Evolutionary conservation across 2,113 vertebrate species (phyloP), one percentile per base, ranked within the genome.

Genomic region (Apus apus): DNA sequence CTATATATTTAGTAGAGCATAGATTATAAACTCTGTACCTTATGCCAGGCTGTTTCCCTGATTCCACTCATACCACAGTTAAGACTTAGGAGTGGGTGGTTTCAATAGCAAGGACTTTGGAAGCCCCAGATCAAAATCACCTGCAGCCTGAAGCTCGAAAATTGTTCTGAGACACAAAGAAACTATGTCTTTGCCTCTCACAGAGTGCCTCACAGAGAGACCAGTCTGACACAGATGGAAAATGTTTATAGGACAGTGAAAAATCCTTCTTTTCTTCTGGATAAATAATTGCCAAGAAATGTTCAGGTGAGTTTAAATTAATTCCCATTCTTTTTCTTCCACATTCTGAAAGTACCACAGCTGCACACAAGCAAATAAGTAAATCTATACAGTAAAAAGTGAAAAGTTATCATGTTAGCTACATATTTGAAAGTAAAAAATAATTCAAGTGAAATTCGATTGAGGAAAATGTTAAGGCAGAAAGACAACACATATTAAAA

Each of bases 31-130:
- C 11, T 7, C 4, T 12, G 9, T 51, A 66, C 12, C 11, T 66
- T 57, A 64, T 48, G 7, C 29, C 22, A 29, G 29, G 5, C 1
- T 32, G 9, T 72, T 72, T 43, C 14, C 15, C 16, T 29, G 13
- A 13, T 60, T 40, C 8, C 21, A 2, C 0, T 54, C 13, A 29
- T 71, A 43, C 6, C 43, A 8, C 32, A 17, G 11, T 18, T n/a
- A 48, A 30, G 50, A 3, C 43, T 58, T 57, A 27, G 10, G 16
- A 65, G 38, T 29, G 29, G 36, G 45, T 48, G 8, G 6, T 75
- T 64, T 64, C 17, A 54, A 29, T 3, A 81, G 7, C 12, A 50
- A 83, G 30, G 36, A 40, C 14, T 53, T 32, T 27, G 15, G 25
- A 17, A 65, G 11, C 5, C 15, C 22, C 34, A 50, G 12, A 29